Conservation (phyloP, 2,797 vertebrate genomes). For the Tenualosa ilisha region DNA sequence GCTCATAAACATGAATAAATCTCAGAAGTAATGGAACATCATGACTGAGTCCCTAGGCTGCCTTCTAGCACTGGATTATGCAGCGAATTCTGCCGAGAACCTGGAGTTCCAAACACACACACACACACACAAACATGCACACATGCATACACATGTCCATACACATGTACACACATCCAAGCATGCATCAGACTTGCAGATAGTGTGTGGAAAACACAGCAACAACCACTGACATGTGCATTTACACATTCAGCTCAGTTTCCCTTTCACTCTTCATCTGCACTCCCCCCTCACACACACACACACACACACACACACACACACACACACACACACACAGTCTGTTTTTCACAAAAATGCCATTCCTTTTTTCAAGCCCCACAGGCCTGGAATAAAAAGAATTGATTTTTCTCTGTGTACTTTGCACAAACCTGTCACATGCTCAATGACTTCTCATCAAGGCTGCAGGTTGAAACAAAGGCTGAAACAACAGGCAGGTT, state of each 20-base stretch:
- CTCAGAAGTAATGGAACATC: constrained; percentile 64
- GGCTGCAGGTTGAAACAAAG: constrained; percentile 46
- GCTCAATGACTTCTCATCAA: constrained; percentile 41
- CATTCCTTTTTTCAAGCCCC: constrained; percentile 43
- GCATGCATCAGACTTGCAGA: neutral
- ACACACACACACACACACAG: too few species aligned
- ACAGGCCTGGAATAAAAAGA: constrained; percentile 43
- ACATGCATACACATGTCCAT: neutral
- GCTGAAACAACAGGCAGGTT: constrained; percentile 40
- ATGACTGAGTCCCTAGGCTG: constrained; percentile 54
- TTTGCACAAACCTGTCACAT: constrained; percentile 54
- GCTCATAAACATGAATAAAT: constrained; percentile 66
- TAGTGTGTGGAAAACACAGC: neutral
- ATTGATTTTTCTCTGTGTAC: constrained; percentile 61
- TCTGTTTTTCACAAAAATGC: constrained; percentile 41
- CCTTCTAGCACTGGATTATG: constrained; percentile 59
- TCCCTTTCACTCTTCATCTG: constrained; percentile 22
- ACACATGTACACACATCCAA: neutral
- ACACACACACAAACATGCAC: neutral
- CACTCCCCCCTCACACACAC: neutral
- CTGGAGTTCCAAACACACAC: constrained; percentile 25
- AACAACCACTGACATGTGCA: constrained; percentile 45
- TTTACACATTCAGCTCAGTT: constrained; percentile 13
- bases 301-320: neutral
- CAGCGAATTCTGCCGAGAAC: constrained; percentile 51